Percentiles rank a stretch among this genome's conserved stretches.
These are phyloP conservation scores for Scolopax rusticola DNA, from an alignment of 2,797 vertebrate genomes.

Conservation along the genomic window DNA sequence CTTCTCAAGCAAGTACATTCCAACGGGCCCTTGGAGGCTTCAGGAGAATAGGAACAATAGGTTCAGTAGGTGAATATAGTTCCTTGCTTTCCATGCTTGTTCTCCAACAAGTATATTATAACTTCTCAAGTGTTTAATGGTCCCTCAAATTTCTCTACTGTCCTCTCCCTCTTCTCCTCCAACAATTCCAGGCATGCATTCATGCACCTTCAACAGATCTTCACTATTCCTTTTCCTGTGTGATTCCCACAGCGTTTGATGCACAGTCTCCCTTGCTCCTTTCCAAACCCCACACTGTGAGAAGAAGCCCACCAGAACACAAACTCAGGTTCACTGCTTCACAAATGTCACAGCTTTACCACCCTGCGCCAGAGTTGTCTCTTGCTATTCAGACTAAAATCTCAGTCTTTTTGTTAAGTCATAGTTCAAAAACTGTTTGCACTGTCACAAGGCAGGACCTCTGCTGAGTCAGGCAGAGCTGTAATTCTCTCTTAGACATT, in stretches of 20 bases:
- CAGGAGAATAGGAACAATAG: neutral
- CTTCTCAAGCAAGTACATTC: neutral
- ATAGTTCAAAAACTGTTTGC: neutral
- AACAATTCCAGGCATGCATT: neutral
- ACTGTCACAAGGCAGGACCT: neutral
- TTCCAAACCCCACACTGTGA: neutral
- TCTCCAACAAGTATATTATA: neutral
- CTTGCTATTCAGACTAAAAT: neutral
- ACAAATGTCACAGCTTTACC: neutral
- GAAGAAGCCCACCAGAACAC: neutral
- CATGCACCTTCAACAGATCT: neutral
- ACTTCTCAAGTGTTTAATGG: neutral
- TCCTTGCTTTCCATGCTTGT: neutral
- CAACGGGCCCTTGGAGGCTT: neutral
- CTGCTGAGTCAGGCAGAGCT: neutral
- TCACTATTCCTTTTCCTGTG: neutral
- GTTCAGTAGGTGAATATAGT: neutral
- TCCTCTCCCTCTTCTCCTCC: neutral
- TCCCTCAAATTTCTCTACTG: neutral
- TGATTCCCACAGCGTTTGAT: neutral
- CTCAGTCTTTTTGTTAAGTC: neutral
- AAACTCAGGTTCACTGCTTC: neutral
- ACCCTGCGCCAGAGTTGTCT: neutral
- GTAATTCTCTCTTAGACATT: neutral
- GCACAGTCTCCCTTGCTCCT: accelerated